A percentile compares a stretch with the other conserved stretches of the same genome.
phyloP scores from a whole-genome alignment of 2,888 invertebrate genomes.

The Stratiomys singularior region DNA sequence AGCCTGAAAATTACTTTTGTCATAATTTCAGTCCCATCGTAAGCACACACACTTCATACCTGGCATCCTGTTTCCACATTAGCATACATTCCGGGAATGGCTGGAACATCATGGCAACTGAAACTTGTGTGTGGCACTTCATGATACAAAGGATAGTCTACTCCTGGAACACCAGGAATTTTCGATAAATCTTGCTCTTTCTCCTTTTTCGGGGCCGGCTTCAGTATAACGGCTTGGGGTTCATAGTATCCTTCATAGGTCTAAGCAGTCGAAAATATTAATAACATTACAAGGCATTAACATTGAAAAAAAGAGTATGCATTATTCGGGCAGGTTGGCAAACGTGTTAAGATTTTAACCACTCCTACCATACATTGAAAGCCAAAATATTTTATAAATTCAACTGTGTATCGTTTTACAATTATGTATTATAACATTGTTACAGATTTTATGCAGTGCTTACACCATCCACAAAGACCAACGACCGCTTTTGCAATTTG shows the following conservation, averaged over 20 bases:
- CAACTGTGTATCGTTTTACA: too few relatives aligned
- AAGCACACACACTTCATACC: conserved; percentile 64
- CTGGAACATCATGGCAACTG: conserved; percentile 81
- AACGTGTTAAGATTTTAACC: too few relatives aligned
- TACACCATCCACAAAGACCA: too few relatives aligned
- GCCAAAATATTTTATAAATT: too few relatives aligned
- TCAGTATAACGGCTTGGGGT: conserved; percentile 52
- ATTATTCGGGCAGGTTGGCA: too few relatives aligned
- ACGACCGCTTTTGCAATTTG: too few relatives aligned
- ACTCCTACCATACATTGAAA: too few relatives aligned
- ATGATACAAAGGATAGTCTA: conserved; percentile 84
- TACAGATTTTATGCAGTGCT: too few relatives aligned
- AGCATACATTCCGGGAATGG: conserved; percentile 89
- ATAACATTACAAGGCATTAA: too few relatives aligned
- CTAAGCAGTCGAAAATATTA: conserved; percentile 53
- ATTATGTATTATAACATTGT: not conserved
- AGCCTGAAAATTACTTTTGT: conserved; percentile 68
- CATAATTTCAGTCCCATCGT: not conserved
- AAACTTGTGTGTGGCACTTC: conserved; percentile 82
- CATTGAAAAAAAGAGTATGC: too few relatives aligned
- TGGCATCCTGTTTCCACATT: conserved; percentile 89
- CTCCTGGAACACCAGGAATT: conserved; percentile 81
- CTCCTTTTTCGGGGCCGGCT: conserved; percentile 57
- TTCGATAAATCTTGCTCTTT: conserved; percentile 82
- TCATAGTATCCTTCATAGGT: conserved; percentile 62